Evolutionary conservation across 2,113 vertebrate species (phyloP), one percentile per base, ranked within the genome.

Genomic region (human): DNA sequence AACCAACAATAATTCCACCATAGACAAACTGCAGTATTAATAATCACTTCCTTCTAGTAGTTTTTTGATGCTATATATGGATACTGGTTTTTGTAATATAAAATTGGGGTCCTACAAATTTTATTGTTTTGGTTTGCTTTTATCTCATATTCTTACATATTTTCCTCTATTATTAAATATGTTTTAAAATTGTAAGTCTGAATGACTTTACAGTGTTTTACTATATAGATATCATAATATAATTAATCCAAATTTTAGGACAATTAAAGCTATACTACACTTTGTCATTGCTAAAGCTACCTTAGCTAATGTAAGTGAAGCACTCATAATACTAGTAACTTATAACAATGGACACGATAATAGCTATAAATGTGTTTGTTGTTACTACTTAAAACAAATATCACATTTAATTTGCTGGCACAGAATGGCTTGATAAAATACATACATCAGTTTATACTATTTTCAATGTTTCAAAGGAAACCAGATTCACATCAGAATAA

Each of bases 111-210:
- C 16, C 45, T 68, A 92, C 23, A 25, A 78, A 13, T 82, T 48
- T 55, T 83, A 57, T 5, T 92, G 38, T 52, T 84, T 48, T 14
- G 22, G 25, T 52, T 48, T 40, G 10, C 38, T 18, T 43, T 61
- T 45, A 32, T 0, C 8, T 32, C 25, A 92, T 76, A 89, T 93
- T 64, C 25, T 95, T 57, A 30, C 8, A 78, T 17, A 85, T 61
- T 70, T 72, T 76, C n/a, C 17, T 73, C 17, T 9, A 17, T 79
- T 89, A 93, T 50, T 86, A 89, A 97, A 89, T 80, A 96, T 50
- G 22, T 9, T 93, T 95, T 90, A 92, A 86, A 96, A 76, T 38
- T 91, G 3, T 79, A 83, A 82, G 57, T 40, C 0, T 92, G 32
- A 73, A 82, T 78, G n/a, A 50, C 45, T 85, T 92, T 35, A 81